phyloP scores from a whole-genome alignment of 2,113 vertebrate species.

The Axis porcinus region DNA sequence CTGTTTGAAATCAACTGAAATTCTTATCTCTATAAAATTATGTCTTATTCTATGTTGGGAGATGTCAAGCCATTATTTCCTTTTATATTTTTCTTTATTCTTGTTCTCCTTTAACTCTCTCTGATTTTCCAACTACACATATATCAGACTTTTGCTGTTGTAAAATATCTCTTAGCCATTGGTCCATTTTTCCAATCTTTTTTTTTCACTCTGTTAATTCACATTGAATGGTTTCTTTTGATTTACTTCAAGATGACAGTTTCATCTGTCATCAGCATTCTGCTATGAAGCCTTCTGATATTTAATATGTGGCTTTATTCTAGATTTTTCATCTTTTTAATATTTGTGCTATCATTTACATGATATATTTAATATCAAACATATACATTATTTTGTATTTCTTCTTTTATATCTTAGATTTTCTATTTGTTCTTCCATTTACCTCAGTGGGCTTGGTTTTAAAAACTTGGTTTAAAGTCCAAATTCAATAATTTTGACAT shows the following conservation, averaged over 20 bases:
- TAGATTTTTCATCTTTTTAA: neutral
- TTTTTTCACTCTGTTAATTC: neutral
- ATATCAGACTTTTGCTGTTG: neutral
- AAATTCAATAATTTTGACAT: neutral
- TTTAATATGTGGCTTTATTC: neutral
- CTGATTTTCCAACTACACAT: neutral
- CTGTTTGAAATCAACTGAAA: neutral
- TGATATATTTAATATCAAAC: neutral
- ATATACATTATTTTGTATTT: neutral
- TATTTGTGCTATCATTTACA: neutral
- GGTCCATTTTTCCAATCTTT: neutral
- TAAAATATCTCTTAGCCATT: neutral
- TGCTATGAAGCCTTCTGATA: neutral
- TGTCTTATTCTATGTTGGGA: neutral
- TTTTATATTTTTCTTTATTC: neutral
- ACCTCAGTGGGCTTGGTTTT: neutral
- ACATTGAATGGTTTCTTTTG: neutral
- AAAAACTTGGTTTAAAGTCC: neutral
- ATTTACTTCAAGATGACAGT: neutral
- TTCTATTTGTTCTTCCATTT: neutral
- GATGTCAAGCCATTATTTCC: neutral
- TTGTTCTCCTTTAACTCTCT: neutral
- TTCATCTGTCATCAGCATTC: neutral
- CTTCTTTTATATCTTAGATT: neutral
- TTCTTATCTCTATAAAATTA: neutral